A percentile compares a stretch with the other conserved stretches of the same genome.
Conservation (phyloP, 2,113 vertebrate species). For the Prietella phreatophila region DNA sequence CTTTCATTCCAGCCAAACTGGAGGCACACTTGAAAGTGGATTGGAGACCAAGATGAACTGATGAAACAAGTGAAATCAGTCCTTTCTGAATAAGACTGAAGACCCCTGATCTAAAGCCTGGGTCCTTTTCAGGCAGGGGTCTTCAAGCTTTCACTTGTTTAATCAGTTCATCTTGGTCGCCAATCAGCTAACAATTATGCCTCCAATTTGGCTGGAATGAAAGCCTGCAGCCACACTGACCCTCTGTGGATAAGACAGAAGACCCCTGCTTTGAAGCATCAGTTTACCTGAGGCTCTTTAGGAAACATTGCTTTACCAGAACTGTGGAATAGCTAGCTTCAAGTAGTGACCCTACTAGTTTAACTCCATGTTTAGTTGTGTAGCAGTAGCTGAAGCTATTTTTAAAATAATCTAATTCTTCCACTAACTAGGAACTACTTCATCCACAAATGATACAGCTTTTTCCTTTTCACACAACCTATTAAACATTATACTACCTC, state of each 20-base stretch:
- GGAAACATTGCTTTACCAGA: not conserved
- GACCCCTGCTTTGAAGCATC: not conserved
- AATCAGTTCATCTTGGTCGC: no score
- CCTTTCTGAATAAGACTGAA: not conserved
- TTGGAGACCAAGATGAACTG: not conserved
- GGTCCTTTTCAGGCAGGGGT: not conserved
- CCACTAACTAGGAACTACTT: not conserved
- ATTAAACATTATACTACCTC: not conserved
- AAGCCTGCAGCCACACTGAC: not conserved
- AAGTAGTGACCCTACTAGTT: not conserved
- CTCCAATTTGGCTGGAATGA: no score
- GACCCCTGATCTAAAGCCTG: not conserved
- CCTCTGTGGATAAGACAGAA: not conserved
- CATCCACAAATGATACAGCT: not conserved
- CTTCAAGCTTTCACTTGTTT: not conserved
- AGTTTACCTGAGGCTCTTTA: not conserved
- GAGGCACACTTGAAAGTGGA: not conserved
- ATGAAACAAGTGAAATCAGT: not conserved
- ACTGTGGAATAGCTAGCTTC: not conserved
- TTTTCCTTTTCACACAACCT: not conserved
- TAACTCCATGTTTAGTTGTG: not conserved
- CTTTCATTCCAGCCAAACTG: not conserved
- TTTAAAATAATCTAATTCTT: not conserved
- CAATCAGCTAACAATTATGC: no score
- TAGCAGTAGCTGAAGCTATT: not conserved